phyloP scores from a whole-genome alignment of 2,888 invertebrate genomes.

The Tachystola acroxantha region DNA sequence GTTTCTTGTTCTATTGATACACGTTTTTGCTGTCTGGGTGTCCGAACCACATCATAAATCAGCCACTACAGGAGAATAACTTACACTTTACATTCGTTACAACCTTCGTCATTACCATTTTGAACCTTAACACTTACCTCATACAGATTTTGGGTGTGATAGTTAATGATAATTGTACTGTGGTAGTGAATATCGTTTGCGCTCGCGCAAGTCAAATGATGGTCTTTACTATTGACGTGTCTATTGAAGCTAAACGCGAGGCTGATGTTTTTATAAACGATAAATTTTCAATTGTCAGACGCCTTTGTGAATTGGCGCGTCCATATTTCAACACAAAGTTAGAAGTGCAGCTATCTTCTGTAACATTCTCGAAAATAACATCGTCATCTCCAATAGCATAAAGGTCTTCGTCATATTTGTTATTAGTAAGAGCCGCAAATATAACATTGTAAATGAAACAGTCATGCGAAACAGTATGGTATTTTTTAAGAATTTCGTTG shows the following conservation, averaged over 20 bases:
- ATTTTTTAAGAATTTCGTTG: conserved; percentile 28
- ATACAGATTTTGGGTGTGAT: conserved; percentile 13
- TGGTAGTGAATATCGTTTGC: conserved; percentile 23
- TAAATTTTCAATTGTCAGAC: conserved; percentile 57
- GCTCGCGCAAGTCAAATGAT: conserved; percentile 47
- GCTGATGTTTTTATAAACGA: conserved; percentile 65
- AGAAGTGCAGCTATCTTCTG: neutral
- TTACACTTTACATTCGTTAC: conserved; percentile 24
- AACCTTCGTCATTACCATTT: conserved; percentile 18
- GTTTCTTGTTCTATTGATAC: conserved; percentile 69
- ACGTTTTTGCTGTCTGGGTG: conserved; percentile 68
- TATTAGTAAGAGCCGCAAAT: neutral
- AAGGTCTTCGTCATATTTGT: too few species aligned
- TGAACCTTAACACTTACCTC: conserved; percentile 20
- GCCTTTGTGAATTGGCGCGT: conserved; percentile 48
- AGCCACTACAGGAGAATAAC: conserved; percentile 42
- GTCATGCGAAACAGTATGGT: conserved; percentile 20
- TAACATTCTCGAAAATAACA: neutral
- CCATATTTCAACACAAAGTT: conserved; percentile 23
- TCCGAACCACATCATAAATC: conserved; percentile 74
- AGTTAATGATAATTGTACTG: conserved; percentile 15
- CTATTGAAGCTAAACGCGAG: conserved; percentile 49
- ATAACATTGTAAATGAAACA: neutral
- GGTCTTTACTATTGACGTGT: conserved; percentile 59
- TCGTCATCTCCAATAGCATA: neutral